Evolutionary conservation across 2,113 vertebrate genomes (phyloP), one percentile per base, ranked within the genome.

Genomic region (Cranoglanis bouderius): DNA sequence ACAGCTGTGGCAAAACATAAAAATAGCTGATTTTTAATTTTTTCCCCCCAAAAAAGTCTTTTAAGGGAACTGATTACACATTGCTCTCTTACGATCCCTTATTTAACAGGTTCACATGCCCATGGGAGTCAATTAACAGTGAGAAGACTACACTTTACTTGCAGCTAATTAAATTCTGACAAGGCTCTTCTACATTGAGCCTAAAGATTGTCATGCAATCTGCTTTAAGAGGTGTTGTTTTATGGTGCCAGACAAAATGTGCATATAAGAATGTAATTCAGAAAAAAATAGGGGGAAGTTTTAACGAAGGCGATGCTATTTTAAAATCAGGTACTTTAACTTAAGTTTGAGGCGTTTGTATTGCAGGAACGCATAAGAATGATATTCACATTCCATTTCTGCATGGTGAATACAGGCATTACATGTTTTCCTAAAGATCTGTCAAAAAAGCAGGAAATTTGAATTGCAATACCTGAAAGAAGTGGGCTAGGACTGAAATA

Each of bases 91-190:
- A 49, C 65, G 38, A 78, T 77, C 82, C 77, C 90, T 90, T 75
- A 90, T 88, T 92, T 89, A 91, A 88, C 38, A 72, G 80, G 70
- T 90, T 65, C 65, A 55, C 88, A 77, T 81, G 80, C 92, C 89
- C 88, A 32, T 32, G 93, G 92, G 93, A 93, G 74, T 78, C 92
- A 93, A 93, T 95, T 95, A 94, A 88, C 91, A 92, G 91, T 83
- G 3, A 83, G 86, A 90, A 91, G 87, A 87, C 85, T 91, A 92
- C 90, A 92, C 93, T 94, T 92, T 90, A 94, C 92, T 92, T 89
- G 89, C 90, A 88, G 91, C 92, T 95, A 94, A 94, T 94, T 90
- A 80, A 95, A 92, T 89, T 91, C 93, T 93, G 91, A 67, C 63
- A 90, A 90, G 92, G 87, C 51, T 53, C 77, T 84, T 92, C 67